Evolutionary conservation across 2,888 invertebrate genomes (phyloP), one percentile per base, ranked within the genome.

Genomic region (Eugnorisma glareosa): DNA sequence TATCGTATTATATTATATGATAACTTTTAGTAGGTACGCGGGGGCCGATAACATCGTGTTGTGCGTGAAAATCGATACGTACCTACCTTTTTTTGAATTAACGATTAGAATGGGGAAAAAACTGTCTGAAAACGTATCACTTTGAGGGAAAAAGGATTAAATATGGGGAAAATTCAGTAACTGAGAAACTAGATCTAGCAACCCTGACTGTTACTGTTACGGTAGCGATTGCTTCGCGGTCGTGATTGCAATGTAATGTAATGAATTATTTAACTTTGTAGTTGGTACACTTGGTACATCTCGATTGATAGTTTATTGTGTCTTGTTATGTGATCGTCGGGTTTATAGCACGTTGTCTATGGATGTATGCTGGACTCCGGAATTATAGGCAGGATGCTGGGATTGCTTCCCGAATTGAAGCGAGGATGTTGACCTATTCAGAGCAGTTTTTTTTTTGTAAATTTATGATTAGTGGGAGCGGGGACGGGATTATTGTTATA

Each of bases 201-300:
- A 64, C 64, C 40, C n/a, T 18, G 1, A 7, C n/a, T n/a, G n/a
- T n/a, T n/a, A n/a, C n/a, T n/a, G 64, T 40, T 35, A 43, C 66
- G n/a, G 73, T 67, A 83, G 83, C 67, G 86, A 76, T 73, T 73
- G 77, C 78, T 24, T 45, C 15, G 54, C 67, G 24, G 54, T 70
- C 59, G 74, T 54, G 81, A 82, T 83, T 78, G 67, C 61, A n/a
- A n/a, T n/a, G n/a, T 40, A 48, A 18, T 11, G 61, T 69, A 83
- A 83, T 83, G 86, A 86, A 83, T 86, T 78, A 83, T 86, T 77
- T 83, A 83, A 66, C 78, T 76, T 82, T 54, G 72, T 77, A 66
- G 82, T 76, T 82, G 54, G 72, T 40, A 40, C 35, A 2, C n/a
- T n/a, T n/a, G n/a, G n/a, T 73, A 28, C 63, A 77, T 77, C 37